Conservation (phyloP, 2,888 invertebrate genomes). For the Caenorhabditis virilis region DNA sequence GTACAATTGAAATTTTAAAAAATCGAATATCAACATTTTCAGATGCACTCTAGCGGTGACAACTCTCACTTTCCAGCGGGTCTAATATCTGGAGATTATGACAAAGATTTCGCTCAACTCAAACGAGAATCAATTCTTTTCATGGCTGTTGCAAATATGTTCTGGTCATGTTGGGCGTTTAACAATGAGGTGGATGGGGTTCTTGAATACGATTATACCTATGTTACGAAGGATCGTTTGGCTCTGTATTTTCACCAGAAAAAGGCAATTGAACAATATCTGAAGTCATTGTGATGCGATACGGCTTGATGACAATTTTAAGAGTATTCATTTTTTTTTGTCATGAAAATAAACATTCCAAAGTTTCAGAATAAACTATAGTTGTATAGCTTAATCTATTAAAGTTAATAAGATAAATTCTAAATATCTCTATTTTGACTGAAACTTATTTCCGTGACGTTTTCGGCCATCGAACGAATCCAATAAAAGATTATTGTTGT, state of each 20-base stretch:
- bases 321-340: background rate
- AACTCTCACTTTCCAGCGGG: constrained; percentile 49
- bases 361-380: background rate
- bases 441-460: too few relatives aligned
- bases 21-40: too few relatives aligned
- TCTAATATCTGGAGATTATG: constrained; percentile 43
- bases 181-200: constrained; percentile 51
- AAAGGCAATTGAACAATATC: constrained; percentile 39
- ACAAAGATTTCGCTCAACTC: constrained; percentile 40
- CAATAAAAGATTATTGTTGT: too few relatives aligned
- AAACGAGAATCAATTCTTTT: constrained; percentile 47
- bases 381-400: background rate
- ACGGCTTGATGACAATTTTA: background rate
- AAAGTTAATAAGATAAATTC: background rate
- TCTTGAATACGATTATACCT: constrained; percentile 45
- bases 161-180: constrained; percentile 55
- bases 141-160: constrained; percentile 55
- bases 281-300: background rate
- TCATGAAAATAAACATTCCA: background rate
- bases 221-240: constrained; percentile 50
- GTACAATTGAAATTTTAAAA: too few relatives aligned
- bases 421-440: background rate
- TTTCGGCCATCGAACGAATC: too few relatives aligned
- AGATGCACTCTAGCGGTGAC: constrained; percentile 39
- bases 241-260: constrained; percentile 53